Evolutionary conservation across 2,888 invertebrate species (phyloP).

Genomic region (Stenchaetothrips biformis): DNA sequence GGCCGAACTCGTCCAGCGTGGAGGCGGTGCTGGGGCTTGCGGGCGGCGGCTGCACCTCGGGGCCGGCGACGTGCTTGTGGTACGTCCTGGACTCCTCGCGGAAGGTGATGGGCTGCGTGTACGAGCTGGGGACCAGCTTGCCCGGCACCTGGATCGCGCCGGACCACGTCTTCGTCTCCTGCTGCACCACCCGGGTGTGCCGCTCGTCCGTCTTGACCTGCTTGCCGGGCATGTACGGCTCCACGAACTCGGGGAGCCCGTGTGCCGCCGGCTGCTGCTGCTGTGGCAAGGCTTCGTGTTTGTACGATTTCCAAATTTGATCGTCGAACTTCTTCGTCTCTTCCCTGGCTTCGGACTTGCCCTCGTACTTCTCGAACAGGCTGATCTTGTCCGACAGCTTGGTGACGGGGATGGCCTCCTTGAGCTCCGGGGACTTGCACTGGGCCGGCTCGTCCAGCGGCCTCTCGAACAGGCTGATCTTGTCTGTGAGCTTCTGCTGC

Average conservation of each 20-base stretch:
- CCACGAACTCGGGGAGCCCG: constrained; percentile 36
- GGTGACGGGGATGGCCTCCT: not conserved
- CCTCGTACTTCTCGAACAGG: constrained; percentile 41
- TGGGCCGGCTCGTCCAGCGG: constrained; percentile 6
- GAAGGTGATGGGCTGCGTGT: constrained; percentile 19
- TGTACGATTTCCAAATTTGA: constrained; percentile 41
- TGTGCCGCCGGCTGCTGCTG: constrained; percentile 42
- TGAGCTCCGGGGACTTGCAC: not conserved
- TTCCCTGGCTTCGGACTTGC: constrained; percentile 45
- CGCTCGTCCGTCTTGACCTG: not conserved
- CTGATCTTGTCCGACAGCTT: constrained; percentile 40
- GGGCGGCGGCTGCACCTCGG: not conserved
- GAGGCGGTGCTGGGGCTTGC: not conserved
- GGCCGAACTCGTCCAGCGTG: constrained; percentile 44
- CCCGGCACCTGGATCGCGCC: not conserved
- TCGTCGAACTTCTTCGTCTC: constrained; percentile 45
- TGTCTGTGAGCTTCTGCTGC: constrained; percentile 36
- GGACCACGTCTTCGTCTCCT: constrained; percentile 16
- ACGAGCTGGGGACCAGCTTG: not conserved
- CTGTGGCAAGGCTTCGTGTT: constrained; percentile 38
- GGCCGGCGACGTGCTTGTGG: not conserved
- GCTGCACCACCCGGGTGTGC: constrained; percentile 9
- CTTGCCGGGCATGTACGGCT: constrained; percentile 13
- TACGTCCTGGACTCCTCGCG: constrained; percentile 4
- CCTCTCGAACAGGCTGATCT: constrained; percentile 28